phyloP scores from a whole-genome alignment of 2,797 vertebrate species.

The Kryptolebias ocellatus region DNA sequence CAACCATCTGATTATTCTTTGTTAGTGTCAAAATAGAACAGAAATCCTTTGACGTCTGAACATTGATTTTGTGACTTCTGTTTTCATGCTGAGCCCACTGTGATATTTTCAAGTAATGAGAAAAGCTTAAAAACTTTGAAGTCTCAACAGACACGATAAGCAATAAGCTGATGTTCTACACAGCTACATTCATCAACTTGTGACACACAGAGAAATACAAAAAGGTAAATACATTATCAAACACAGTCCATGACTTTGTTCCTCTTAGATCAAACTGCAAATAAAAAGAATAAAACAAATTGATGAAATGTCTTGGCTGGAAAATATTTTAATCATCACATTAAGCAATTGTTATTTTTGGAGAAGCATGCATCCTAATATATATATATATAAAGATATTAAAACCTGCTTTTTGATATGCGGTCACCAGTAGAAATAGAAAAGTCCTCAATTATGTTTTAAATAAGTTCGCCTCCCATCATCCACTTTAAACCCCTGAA shows the following conservation, averaged over 20 bases:
- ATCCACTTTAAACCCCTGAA: constrained; percentile 73
- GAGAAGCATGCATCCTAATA: constrained; percentile 15
- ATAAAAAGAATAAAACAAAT: not conserved
- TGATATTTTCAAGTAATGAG: constrained; percentile 31
- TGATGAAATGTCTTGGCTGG: not conserved
- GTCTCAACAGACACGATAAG: not conserved
- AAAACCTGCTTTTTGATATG: constrained; percentile 51
- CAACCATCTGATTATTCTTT: constrained; percentile 20
- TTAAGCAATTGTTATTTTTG: constrained; percentile 39
- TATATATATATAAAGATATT: constrained; percentile 9
- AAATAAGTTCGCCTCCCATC: constrained; percentile 71
- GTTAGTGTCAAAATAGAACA: constrained; percentile 13
- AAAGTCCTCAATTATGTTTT: constrained; percentile 67
- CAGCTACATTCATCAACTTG: constrained; percentile 9
- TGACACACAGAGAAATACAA: not conserved
- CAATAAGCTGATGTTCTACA: constrained; percentile 16
- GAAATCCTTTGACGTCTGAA: constrained; percentile 38
- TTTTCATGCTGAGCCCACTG: constrained; percentile 30
- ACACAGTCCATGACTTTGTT: constrained; percentile 10
- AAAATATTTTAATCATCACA: constrained; percentile 25
- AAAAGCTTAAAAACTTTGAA: constrained; percentile 6
- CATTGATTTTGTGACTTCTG: constrained; percentile 26
- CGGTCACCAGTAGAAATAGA: constrained; percentile 60
- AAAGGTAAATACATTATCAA: constrained; percentile 6
- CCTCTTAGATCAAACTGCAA: not conserved